Evolutionary conservation across 2,113 vertebrate genomes (phyloP).

Genomic region (Macroglossus sobrinus): DNA sequence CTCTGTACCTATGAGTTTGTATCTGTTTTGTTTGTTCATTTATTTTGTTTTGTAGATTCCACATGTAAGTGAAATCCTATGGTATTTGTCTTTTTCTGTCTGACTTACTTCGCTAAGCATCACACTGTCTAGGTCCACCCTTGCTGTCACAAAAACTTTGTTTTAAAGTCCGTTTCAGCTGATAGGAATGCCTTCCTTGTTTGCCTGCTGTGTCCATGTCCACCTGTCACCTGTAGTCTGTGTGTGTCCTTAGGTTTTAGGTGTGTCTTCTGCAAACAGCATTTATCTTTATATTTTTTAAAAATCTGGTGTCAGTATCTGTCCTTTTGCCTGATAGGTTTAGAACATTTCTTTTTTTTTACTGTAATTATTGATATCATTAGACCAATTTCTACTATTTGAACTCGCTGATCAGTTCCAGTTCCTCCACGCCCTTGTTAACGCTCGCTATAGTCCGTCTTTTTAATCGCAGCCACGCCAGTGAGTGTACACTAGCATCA

Average conservation of each 20-base stretch:
- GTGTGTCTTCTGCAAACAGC: background rate
- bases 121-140: too few species aligned
- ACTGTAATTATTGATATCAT: background rate
- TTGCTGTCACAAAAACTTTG: too few species aligned
- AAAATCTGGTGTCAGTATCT: background rate
- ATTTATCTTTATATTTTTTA: background rate
- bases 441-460: background rate
- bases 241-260: background rate
- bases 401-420: background rate
- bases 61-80: too few species aligned
- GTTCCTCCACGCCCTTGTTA: background rate
- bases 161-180: too few species aligned
- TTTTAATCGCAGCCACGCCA: background rate
- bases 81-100: too few species aligned
- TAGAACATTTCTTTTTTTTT: background rate
- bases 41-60: too few species aligned
- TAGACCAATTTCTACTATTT: background rate
- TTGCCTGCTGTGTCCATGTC: background rate
- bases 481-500: background rate
- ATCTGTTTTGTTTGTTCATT: too few species aligned
- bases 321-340: background rate
- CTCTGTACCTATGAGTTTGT: too few species aligned
- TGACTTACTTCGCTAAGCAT: too few species aligned
- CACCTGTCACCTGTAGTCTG: background rate
- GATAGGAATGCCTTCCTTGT: too few species aligned